A percentile compares a stretch with the other conserved stretches of the same genome.
phyloP scores from a whole-genome alignment of 30 jellyfish, hydroid and myxozoan species.

The Sanderia malayensis region DNA sequence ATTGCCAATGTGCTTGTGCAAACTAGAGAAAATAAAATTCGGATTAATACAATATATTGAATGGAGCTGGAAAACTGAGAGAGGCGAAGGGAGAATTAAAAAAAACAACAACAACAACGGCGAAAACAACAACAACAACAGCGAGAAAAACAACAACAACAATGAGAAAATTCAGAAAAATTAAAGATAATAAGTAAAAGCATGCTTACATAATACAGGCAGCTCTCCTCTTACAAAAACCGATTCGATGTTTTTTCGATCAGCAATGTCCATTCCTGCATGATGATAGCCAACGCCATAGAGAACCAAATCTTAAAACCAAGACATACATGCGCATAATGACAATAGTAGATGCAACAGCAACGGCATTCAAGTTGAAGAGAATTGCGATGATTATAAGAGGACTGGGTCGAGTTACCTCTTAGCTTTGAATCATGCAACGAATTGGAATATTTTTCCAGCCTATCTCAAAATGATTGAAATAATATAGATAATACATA shows the following conservation, averaged over 20 bases:
- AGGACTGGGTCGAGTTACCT: constrained; percentile 40
- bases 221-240: constrained; percentile 88
- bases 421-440: constrained; percentile 85
- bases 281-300: constrained; percentile 98
- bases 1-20: constrained; percentile 99
- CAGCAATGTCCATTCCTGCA: constrained; percentile 96
- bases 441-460: constrained; percentile 63
- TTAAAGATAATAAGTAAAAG: too few relatives aligned
- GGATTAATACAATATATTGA: too few relatives aligned
- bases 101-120: too few relatives aligned
- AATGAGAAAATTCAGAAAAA: too few relatives aligned
- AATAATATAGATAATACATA: too few relatives aligned
- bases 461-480: constrained; percentile 64
- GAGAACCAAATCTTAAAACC: constrained; percentile 76
- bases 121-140: too few relatives aligned
- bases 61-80: too few relatives aligned
- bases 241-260: constrained; percentile 84
- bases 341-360: too few relatives aligned
- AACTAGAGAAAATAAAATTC: constrained; percentile 70
- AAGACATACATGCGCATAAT: too few relatives aligned
- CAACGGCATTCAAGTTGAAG: too few relatives aligned
- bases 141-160: too few relatives aligned
- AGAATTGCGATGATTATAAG: neutral
- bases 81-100: too few relatives aligned
- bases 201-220: constrained; percentile 90